Conservation (phyloP, 2,113 vertebrate species). For the Megaleporinus macrocephalus region DNA sequence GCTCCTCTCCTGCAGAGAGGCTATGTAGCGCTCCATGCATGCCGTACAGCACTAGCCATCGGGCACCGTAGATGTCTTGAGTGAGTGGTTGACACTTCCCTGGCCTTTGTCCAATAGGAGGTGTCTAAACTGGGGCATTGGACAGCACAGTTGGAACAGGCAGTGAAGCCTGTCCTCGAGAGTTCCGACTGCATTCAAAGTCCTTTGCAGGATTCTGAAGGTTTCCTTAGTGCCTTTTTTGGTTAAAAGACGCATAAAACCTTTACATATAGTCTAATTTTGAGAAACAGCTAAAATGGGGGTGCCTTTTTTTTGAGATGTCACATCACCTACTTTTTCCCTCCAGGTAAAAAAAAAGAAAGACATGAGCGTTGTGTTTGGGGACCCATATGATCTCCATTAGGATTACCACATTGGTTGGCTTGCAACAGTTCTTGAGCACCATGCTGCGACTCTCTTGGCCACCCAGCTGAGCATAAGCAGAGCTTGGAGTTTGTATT, state of each 20-base stretch:
- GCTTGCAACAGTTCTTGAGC: not conserved
- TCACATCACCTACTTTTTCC: too few species aligned
- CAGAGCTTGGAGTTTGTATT: not conserved
- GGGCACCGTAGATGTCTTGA: not conserved
- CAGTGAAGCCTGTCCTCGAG: not conserved
- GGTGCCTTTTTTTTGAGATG: not conserved
- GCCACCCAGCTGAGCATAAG: conserved; percentile 3
- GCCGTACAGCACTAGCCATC: conserved; percentile 9
- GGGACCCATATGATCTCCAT: not conserved
- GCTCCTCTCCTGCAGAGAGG: not conserved
- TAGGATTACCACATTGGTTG: not conserved
- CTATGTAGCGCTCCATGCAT: not conserved
- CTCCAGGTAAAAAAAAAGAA: not conserved
- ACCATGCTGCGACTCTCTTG: conserved; percentile 3
- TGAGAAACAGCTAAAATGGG: not conserved
- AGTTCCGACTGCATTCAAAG: not conserved
- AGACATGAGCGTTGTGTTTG: not conserved
- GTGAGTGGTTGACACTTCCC: conserved; percentile 33
- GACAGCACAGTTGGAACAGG: not conserved
- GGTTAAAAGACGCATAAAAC: not conserved
- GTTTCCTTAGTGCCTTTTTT: not conserved
- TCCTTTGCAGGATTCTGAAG: not conserved
- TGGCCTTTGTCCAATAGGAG: conserved; percentile 31
- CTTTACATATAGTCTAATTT: not conserved
- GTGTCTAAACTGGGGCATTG: conserved; percentile 17